These are phyloP conservation scores for Capra hircus DNA, from an alignment of 2,113 vertebrate genomes.

Conservation along the genomic window DNA sequence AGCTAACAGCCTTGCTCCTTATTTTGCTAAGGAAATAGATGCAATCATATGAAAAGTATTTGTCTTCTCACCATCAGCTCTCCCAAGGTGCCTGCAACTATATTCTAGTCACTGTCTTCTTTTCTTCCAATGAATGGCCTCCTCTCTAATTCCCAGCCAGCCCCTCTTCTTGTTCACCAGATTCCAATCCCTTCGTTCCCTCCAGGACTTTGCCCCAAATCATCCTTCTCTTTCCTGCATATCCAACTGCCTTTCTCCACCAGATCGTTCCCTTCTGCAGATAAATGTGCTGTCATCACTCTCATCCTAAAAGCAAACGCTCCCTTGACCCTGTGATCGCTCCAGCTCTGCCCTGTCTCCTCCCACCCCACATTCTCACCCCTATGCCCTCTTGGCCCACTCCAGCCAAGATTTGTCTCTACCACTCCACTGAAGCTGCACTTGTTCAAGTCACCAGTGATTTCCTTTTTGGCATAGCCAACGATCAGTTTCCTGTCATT, in stretches of 20 bases:
- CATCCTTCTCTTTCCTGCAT: neutral
- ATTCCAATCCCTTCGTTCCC: neutral
- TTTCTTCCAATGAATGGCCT: neutral
- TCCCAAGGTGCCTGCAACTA: neutral
- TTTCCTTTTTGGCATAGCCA: neutral
- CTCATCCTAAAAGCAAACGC: neutral
- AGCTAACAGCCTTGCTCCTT: neutral
- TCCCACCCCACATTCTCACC: neutral
- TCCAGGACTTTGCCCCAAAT: neutral
- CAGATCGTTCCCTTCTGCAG: neutral
- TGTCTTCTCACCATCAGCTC: neutral
- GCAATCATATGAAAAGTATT: neutral
- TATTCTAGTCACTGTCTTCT: neutral
- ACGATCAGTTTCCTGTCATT: neutral
- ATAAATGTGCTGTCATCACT: neutral
- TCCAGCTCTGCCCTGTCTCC: neutral
- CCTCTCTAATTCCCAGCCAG: neutral
- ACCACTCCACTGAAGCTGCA: neutral
- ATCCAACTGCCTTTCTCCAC: neutral
- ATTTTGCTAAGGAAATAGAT: neutral
- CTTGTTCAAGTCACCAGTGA: neutral
- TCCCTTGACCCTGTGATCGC: neutral
- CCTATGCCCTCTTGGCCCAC: neutral
- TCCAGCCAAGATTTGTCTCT: neutral
- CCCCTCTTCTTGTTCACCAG: neutral